phyloP scores from a whole-genome alignment of 2,888 invertebrate genomes.

The Agrotis puta region DNA sequence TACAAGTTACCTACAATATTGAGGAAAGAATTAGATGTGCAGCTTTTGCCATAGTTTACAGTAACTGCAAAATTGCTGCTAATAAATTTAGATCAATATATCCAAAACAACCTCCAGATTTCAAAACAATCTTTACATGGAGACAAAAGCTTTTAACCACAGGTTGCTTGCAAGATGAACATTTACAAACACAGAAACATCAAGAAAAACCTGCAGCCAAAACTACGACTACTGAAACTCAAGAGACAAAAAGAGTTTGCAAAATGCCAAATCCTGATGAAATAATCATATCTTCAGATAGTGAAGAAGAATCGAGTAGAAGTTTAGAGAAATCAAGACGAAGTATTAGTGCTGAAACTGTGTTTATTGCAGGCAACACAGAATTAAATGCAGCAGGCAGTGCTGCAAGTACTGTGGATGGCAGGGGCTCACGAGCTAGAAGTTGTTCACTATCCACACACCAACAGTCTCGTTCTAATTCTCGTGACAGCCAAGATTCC shows the following conservation, averaged over 20 bases:
- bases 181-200: constrained; percentile 69
- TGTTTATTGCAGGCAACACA: constrained; percentile 74
- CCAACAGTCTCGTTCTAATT: constrained; percentile 78
- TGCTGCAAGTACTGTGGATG: constrained; percentile 74
- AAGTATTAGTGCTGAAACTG: constrained; percentile 83
- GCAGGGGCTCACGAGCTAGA: constrained; percentile 70
- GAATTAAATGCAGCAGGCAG: constrained; percentile 68
- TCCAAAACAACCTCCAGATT: constrained; percentile 88
- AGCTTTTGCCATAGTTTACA: constrained; percentile 85
- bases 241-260: constrained; percentile 60
- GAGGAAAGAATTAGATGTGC: constrained; percentile 85
- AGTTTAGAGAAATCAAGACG: constrained; percentile 65
- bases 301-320: constrained; percentile 77
- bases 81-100: constrained; percentile 83
- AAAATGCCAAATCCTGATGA: constrained; percentile 85
- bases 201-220: constrained; percentile 10
- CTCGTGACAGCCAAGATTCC: constrained; percentile 81
- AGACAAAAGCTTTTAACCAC: constrained; percentile 82
- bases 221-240: constrained; percentile 23
- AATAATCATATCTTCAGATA: constrained; percentile 79
- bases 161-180: constrained; percentile 86
- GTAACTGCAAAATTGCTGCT: constrained; percentile 86
- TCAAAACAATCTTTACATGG: constrained; percentile 88
- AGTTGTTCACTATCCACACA: constrained; percentile 77
- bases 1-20: constrained; percentile 83